phyloP scores from a whole-genome alignment of 2,113 vertebrate species.

The Gadus macrocephalus region DNA sequence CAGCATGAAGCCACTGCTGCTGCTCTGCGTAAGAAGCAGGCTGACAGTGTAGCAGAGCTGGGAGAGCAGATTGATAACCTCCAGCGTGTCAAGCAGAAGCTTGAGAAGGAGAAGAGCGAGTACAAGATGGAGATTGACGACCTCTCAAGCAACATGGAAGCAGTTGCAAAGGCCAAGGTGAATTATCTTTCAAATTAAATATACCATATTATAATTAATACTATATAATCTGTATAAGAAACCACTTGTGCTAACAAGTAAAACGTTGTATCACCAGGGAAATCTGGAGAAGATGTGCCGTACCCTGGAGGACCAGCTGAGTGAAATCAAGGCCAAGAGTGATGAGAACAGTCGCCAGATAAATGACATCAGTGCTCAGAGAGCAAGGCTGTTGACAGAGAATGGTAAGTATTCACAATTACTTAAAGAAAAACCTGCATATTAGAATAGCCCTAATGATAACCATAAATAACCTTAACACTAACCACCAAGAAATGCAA shows the following conservation, averaged over 20 bases:
- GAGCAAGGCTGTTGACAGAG: no score
- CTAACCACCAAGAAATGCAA: no score
- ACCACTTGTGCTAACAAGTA: not conserved
- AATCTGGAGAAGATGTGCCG: no score
- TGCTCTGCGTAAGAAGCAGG: slow-evolving; percentile 64
- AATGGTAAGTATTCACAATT: no score
- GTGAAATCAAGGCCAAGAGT: no score
- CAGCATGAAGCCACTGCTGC: slow-evolving; percentile 63
- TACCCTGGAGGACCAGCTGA: no score
- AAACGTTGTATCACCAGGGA: no score
- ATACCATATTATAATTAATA: not conserved
- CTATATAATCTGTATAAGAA: not conserved
- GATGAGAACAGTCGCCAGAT: no score
- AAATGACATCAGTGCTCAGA: no score
- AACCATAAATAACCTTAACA: no score
- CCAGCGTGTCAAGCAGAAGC: slow-evolving; percentile 62
- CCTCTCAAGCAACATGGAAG: slow-evolving; percentile 61
- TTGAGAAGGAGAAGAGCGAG: slow-evolving; percentile 64
- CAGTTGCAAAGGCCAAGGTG: slow-evolving; percentile 35
- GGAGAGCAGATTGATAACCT: slow-evolving; percentile 64
- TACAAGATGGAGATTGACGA: slow-evolving; percentile 67
- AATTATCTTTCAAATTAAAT: not conserved
- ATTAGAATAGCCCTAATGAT: not conserved
- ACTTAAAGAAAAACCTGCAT: not conserved
- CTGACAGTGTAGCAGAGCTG: slow-evolving; percentile 55